Evolutionary conservation across 2,888 invertebrate species (phyloP).

Genomic region (Aquatica leii): DNA sequence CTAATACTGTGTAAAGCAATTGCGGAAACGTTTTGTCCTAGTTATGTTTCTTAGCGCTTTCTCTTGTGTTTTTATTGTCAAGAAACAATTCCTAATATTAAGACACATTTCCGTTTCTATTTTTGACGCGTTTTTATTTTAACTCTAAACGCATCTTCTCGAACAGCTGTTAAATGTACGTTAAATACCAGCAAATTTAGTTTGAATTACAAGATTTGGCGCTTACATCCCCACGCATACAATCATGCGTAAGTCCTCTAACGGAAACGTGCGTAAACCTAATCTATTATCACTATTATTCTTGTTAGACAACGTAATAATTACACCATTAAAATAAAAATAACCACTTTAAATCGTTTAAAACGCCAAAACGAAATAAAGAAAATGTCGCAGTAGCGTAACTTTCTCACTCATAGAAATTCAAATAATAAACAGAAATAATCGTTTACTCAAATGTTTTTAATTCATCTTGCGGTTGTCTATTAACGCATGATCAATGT

Average conservation of each 20-base stretch:
- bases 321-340: no score
- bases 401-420: no score
- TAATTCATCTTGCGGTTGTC: no score
- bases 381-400: no score
- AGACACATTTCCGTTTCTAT: constrained; percentile 25
- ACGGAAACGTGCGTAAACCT: constrained; percentile 43
- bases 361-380: no score
- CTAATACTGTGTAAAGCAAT: constrained; percentile 12
- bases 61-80: constrained; percentile 33
- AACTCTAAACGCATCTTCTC: background rate
- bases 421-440: no score
- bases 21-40: constrained; percentile 47
- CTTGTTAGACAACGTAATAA: no score
- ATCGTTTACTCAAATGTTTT: no score
- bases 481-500: no score
- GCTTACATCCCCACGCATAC: constrained; percentile 51
- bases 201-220: constrained; percentile 49
- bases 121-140: constrained; percentile 15
- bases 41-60: constrained; percentile 43
- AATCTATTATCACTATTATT: constrained; percentile 9
- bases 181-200: constrained; percentile 22
- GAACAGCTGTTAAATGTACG: background rate
- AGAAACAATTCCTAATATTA: constrained; percentile 19
- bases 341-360: no score
- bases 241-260: constrained; percentile 50